Evolutionary conservation across 92 coral and sea anemone genomes (phyloP), one percentile per base, ranked within the genome.

Genomic region (Zoanthus solanderi): DNA sequence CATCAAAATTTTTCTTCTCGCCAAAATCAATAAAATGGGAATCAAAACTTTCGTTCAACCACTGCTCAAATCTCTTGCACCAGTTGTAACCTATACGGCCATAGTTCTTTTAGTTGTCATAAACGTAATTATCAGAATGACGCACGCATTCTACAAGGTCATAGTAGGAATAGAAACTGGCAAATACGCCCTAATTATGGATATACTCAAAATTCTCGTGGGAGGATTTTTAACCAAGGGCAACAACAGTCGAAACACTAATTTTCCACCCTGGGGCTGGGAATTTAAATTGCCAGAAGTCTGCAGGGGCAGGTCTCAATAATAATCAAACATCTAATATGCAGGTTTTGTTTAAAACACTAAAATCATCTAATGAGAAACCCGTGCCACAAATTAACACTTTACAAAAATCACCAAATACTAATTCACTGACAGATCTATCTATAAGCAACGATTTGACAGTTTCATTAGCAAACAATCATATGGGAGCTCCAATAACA

Each of bases 241-340:
- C 47, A 30, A 29, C 47, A 29, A 7, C 74, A 69, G 14, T 69
- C 74, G 47, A 15, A 16, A 69, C 30, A 31, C 45, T 69, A 69
- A 13, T 31, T 69, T 29, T 16, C 74, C 46, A 46, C 74, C 74
- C 74, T 69, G 74, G 74, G 74, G 74, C 74, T 69, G 47, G 47
- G 74, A 69, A 69, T 1, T 5, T 1, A 31, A 69, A 2, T 69
- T 69, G 3, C 46, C 18, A 69, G 47, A 69, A 69, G 16, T 29
- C 44, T 69, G 45, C 74, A 69, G 74, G 74, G 74, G 74, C 74
- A 32, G 31, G 74, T 30, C 45, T 69, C 9, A 13, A 6, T 9
- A 13, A 6, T 30, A 69, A 31, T 9, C 29, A 69, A 29, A 32
- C 16, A 29, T 8, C 11, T 9, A 69, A 8, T 29, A 7, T 44